A percentile compares a stretch with the other conserved stretches of the same genome.
Evolutionary conservation across 2,113 vertebrate species (phyloP).

Genomic region (Pygoscelis antarcticus): DNA sequence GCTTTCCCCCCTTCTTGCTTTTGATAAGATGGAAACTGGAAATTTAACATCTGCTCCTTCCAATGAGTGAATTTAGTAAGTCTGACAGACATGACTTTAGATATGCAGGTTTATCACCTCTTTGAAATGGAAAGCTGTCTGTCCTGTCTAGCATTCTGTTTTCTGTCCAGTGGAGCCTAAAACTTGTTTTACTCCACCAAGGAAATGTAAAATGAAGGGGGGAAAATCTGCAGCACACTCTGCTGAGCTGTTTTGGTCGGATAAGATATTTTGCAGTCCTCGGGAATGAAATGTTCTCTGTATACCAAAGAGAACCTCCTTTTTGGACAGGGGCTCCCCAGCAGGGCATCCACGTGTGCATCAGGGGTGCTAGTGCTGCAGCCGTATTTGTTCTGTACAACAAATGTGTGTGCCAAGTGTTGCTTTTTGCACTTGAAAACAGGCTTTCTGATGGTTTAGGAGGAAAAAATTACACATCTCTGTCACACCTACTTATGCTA

Average conservation of each 20-base stretch:
- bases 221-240: neutral
- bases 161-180: slow-evolving; percentile 9
- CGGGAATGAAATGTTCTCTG: neutral
- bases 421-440: neutral
- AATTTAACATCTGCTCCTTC: slow-evolving; percentile 38
- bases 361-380: neutral
- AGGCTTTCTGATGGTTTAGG: neutral
- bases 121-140: neutral
- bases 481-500: neutral
- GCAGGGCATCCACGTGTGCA: neutral
- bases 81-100: neutral
- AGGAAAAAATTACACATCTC: neutral
- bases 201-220: neutral
- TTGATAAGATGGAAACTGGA: neutral
- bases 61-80: neutral
- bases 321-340: neutral
- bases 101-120: neutral
- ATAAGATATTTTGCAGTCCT: neutral
- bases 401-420: too few species aligned
- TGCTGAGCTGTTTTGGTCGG: neutral
- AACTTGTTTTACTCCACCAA: neutral
- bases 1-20: neutral
- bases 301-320: neutral
- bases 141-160: neutral
- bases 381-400: neutral